These are phyloP conservation scores for Anoplophora glabripennis DNA, from an alignment of 1,140 invertebrate genomes.

Conservation along the genomic window DNA sequence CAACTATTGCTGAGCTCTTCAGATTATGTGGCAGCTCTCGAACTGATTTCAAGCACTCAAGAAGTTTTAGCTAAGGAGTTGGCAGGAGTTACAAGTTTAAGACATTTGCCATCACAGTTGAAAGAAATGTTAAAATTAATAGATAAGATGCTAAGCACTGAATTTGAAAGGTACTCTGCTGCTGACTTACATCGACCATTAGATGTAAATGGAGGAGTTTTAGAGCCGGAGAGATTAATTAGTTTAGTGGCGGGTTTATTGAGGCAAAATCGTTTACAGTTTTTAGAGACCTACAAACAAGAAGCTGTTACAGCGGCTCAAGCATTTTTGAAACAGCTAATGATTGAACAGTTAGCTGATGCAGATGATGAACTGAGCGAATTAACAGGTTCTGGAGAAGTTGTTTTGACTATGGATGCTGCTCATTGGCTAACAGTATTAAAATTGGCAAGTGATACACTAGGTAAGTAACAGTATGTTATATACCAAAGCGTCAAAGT, in stretches of 20 bases:
- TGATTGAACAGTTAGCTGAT: slow-evolving; percentile 74
- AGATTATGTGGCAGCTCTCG: slow-evolving; percentile 96
- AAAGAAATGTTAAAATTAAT: slow-evolving; percentile 95
- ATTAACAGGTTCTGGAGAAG: slow-evolving; percentile 67
- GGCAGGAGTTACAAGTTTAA: slow-evolving; percentile 86
- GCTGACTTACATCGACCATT: slow-evolving; percentile 87
- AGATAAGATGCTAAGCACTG: slow-evolving; percentile 94
- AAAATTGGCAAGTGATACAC: slow-evolving; percentile 67
- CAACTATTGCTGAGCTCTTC: slow-evolving; percentile 91
- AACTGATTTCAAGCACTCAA: slow-evolving; percentile 95
- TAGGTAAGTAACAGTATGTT: slow-evolving; percentile 52
- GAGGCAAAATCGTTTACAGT: slow-evolving; percentile 79
- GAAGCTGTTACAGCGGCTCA: slow-evolving; percentile 87
- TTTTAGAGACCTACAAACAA: slow-evolving; percentile 84
- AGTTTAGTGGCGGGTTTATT: slow-evolving; percentile 80
- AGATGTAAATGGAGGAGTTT: slow-evolving; percentile 54
- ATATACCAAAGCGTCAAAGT: no score
- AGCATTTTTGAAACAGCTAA: slow-evolving; percentile 83
- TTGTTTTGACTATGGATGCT: slow-evolving; percentile 62
- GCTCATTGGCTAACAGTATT: slow-evolving; percentile 79
- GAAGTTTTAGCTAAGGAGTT: slow-evolving; percentile 89
- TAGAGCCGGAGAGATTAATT: slow-evolving; percentile 72
- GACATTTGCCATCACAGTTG: slow-evolving; percentile 93
- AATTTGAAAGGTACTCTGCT: slow-evolving; percentile 90
- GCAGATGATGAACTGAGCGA: slow-evolving; percentile 64